Evolutionary conservation across 2,888 invertebrate genomes (phyloP).

Genomic region (Calliopum simillimum): DNA sequence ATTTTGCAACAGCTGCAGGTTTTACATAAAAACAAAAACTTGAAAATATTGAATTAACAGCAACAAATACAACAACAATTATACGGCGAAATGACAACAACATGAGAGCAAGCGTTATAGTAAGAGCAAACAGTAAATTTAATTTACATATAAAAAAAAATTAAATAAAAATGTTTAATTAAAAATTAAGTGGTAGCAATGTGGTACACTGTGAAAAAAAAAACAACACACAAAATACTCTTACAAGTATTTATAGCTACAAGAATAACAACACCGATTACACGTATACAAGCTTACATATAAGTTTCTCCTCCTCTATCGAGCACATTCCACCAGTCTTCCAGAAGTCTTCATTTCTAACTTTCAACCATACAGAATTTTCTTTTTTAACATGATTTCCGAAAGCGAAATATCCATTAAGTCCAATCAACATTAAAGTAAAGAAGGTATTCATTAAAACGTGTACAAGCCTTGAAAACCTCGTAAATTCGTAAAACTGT

Average conservation of each 20-base stretch:
- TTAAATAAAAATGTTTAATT: conserved; percentile 17
- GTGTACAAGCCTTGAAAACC: no score
- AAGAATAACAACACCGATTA: conserved; percentile 17
- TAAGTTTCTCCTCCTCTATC: neutral
- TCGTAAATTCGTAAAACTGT: no score
- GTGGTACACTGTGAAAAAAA: conserved; percentile 5
- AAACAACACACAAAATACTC: neutral
- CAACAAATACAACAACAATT: neutral
- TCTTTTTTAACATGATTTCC: no score
- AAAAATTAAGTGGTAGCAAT: conserved; percentile 31
- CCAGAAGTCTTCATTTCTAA: no score
- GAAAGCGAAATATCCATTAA: no score
- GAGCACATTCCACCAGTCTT: neutral
- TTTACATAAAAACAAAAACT: neutral
- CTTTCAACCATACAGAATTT: neutral
- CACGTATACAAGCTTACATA: conserved; percentile 6
- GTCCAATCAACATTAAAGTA: no score
- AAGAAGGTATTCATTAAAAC: no score
- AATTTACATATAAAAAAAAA: neutral
- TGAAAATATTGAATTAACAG: neutral
- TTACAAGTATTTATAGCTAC: conserved; percentile 30
- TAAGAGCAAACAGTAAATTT: conserved; percentile 10
- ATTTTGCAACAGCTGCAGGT: neutral
- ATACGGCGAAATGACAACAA: neutral
- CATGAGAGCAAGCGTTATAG: neutral